Percentiles rank a stretch among this genome's conserved stretches.
Conservation (phyloP, 2,113 vertebrate species). For the Dromiciops gliroides region DNA sequence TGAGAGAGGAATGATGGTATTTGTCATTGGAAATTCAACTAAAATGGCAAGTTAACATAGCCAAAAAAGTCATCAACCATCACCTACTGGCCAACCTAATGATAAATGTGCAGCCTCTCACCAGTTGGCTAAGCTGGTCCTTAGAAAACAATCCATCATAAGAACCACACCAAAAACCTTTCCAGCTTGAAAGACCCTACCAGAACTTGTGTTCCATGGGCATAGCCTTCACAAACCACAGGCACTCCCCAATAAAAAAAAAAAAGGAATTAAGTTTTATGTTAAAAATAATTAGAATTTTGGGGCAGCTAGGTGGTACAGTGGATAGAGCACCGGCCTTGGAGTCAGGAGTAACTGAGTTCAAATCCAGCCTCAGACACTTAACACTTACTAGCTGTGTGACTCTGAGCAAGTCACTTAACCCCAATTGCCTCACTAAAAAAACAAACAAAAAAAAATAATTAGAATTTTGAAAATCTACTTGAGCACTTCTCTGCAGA, state of each 20-base stretch:
- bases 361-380: no score
- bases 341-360: no score
- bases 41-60: background rate
- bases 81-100: background rate
- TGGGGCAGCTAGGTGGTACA: no score
- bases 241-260: background rate
- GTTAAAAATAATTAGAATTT: background rate
- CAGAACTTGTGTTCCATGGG: background rate
- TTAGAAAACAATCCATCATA: background rate
- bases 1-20: background rate
- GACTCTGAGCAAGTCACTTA: no score
- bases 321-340: no score
- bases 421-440: no score
- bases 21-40: background rate
- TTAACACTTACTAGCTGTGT: no score
- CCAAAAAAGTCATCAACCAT: background rate
- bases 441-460: no score
- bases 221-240: background rate
- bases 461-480: background rate
- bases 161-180: background rate
- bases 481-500: background rate
- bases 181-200: background rate
- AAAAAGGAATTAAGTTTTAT: background rate
- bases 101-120: background rate
- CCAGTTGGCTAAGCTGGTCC: background rate